Evolutionary conservation across 2,113 vertebrate genomes (phyloP), one percentile per base, ranked within the genome.

Genomic region (Miniopterus natalensis): DNA sequence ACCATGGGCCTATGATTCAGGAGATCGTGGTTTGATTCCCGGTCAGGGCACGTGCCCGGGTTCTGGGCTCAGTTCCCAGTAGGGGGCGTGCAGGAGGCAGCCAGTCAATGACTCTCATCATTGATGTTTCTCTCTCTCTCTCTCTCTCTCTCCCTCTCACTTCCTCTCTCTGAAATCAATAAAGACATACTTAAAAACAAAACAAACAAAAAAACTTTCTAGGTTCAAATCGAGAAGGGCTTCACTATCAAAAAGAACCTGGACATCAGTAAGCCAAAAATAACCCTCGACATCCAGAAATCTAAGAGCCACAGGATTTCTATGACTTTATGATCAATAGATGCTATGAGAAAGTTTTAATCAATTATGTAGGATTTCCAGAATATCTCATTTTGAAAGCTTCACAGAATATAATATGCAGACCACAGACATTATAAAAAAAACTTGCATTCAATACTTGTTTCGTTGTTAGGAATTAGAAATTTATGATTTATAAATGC

Each of bases 391-490:
- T 87, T 92, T 71, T 70, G 23, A 5, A 70, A 55, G 5, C 36
- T 63, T 80, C 42, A 70, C 10, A 45, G 7, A 20, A 40, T 55
- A 71, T 68, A 71, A 88, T 18, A 80, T 51, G 25, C 71, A 87
- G 2, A 70, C 12, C 7, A 77, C 49, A 96, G 20, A 13, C 15
- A 42, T 7, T 8, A 47, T 65, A 29, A 20, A 87, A 61, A 68
- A 71, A 31, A 9, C 6, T 88, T 95, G 17, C 12, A 40, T 59
- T 49, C 93, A 93, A 75, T 47, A 40, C 4, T n/a, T 14, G 51
- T 75, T 93, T 87, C 27, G 61, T 4, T 65, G 11, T 74, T 92
- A 87, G n/a, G 80, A 77, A 49, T 70, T n/a, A 51, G 29, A 95
- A 71, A 86, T 88, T 27, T 92, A 15, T 42, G 84, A n/a, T 49